These are phyloP conservation scores for Typhlichthys eigenmanni DNA, from an alignment of 2,797 vertebrate species.

Conservation along the genomic window DNA sequence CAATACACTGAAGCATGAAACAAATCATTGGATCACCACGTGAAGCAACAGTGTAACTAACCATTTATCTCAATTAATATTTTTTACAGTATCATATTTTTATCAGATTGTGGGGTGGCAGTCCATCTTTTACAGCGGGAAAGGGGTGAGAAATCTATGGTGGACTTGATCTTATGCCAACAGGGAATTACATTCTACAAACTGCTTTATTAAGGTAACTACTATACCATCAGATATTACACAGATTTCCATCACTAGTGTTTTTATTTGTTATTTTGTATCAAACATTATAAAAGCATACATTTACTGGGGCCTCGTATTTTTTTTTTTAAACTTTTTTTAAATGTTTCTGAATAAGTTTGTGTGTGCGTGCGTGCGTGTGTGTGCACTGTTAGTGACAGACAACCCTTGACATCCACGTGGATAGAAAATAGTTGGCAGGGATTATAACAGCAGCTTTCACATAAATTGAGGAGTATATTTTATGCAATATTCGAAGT, in stretches of 20 bases:
- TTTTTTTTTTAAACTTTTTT: conserved; percentile 11
- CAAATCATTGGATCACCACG: conserved; percentile 33
- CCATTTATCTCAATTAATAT: conserved; percentile 35
- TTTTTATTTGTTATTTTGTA: conserved; percentile 4
- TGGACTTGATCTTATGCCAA: too few relatives aligned
- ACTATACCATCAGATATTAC: conserved; percentile 6
- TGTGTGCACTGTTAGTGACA: conserved; percentile 3
- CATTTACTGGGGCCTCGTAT: neutral
- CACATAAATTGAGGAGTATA: neutral
- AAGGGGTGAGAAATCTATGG: too few relatives aligned
- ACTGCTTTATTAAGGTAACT: too few relatives aligned
- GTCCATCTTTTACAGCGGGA: too few relatives aligned
- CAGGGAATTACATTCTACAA: too few relatives aligned
- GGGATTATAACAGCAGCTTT: too few relatives aligned
- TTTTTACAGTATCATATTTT: conserved; percentile 9
- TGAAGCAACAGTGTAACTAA: conserved; percentile 33
- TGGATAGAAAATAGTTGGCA: too few relatives aligned
- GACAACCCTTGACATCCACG: neutral
- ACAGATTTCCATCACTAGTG: conserved; percentile 10
- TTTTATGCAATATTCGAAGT: too few relatives aligned
- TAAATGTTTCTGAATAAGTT: neutral
- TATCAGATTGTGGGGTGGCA: neutral
- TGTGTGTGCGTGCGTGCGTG: neutral
- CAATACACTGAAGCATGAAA: neutral
- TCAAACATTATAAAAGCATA: conserved; percentile 16